Evolutionary conservation across 2,888 invertebrate genomes (phyloP), one percentile per base, ranked within the genome.

Genomic region (Cyclophora albipunctata): DNA sequence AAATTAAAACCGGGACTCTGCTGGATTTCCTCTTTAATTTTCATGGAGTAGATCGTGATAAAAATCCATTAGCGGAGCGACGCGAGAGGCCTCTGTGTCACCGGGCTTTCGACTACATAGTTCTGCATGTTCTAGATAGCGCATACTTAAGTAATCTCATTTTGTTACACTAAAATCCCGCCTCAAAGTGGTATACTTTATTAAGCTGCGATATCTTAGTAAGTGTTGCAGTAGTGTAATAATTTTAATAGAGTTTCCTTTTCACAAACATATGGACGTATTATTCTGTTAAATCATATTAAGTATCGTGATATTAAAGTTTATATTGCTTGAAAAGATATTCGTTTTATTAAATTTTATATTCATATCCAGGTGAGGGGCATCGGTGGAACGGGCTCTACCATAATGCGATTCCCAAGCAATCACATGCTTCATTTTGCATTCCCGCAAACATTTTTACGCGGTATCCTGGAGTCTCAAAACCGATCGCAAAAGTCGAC

Each of bases 351-450:
- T 52, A 52, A 56, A 58, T 57, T 56, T 47, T 52, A 58, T 62
- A 59, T 59, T 60, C 71, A 57, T 63, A 66, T 74, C 75, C 60
- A 75, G 75, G 44, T 4, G 40, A 42, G 40, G 46, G 54, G 49
- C 55, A 52, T 61, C 66, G 63, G 56, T 55, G 61, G 63, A 63
- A 59, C 66, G 66, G 53, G 71, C 60, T 61, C 64, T 61, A 64
- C 69, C 62, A 66, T 84, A 84, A 84, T 78, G 71, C 74, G 78
- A 83, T 85, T 79, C 77, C 72, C 65, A 55, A 75, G 81, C 83
- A 83, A 85, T 84, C 83, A 83, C 78, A 82, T 83, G 84, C 77
- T 84, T 83, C 83, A 84, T 84, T 84, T 84, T 82, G 79, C 81
- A 81, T 82, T 77, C 75, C 73, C 74, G 73, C 76, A 77, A 80